These are phyloP conservation scores for Hylia prasina DNA, from an alignment of 2,113 vertebrate species.

Conservation along the genomic window DNA sequence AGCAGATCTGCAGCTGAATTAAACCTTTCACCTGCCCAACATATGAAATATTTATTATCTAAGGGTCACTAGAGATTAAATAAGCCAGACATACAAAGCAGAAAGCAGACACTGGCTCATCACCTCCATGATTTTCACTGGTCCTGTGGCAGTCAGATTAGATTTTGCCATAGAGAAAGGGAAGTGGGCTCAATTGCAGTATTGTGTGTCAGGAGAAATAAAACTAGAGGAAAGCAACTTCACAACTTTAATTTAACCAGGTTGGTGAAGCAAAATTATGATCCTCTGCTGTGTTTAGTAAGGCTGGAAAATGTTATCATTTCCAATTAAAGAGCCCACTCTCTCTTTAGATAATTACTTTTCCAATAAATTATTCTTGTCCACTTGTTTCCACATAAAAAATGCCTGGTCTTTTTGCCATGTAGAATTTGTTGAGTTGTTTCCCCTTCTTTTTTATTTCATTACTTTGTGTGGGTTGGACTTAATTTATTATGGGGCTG, in stretches of 20 bases:
- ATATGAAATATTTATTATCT: slow-evolving; percentile 56
- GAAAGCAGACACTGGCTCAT: background rate
- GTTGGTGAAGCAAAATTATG: background rate
- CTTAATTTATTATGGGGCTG: slow-evolving; percentile 18
- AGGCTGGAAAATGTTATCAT: background rate
- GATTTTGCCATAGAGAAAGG: background rate
- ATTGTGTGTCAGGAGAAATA: background rate
- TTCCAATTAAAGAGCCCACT: background rate
- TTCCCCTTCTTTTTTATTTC: background rate
- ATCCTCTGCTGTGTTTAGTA: background rate
- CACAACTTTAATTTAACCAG: background rate
- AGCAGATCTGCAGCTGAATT: slow-evolving; percentile 39
- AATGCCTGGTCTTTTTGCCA: background rate
- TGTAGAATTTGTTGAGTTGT: background rate
- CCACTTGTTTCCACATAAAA: slow-evolving; percentile 1
- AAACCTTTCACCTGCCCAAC: slow-evolving; percentile 56
- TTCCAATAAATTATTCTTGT: slow-evolving; percentile 12
- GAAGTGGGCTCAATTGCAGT: background rate
- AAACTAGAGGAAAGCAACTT: background rate
- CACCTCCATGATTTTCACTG: slow-evolving; percentile 5
- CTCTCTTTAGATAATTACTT: slow-evolving; percentile 13
- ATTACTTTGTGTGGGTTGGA: background rate
- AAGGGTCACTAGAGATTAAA: slow-evolving; percentile 23
- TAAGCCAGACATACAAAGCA: background rate
- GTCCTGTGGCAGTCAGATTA: slow-evolving; percentile 6